These are phyloP conservation scores for Parazoanthus swiftii DNA, from an alignment of 92 coral and sea anemone species.

Conservation along the genomic window DNA sequence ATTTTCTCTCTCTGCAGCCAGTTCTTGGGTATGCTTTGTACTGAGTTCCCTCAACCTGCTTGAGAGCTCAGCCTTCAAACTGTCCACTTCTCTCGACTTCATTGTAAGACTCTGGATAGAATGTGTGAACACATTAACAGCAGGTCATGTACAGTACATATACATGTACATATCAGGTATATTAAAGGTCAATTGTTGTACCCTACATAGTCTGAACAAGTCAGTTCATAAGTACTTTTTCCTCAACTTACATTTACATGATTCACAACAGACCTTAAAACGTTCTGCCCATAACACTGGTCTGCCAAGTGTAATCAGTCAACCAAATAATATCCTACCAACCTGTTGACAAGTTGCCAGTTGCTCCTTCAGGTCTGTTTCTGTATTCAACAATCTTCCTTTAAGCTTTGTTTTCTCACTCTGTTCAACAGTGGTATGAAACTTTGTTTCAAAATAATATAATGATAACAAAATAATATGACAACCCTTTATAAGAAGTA, in stretches of 20 bases:
- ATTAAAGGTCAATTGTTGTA: background rate
- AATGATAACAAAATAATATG: no score
- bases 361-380: constrained; percentile 71
- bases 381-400: constrained; percentile 65
- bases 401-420: constrained; percentile 75
- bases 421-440: constrained; percentile 36
- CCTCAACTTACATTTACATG: background rate
- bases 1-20: constrained; percentile 87
- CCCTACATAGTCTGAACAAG: background rate
- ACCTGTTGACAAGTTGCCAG: constrained; percentile 90
- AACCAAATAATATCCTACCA: background rate
- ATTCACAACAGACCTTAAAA: background rate
- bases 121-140: background rate
- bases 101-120: constrained; percentile 63
- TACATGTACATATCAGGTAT: no score
- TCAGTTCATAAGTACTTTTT: no score
- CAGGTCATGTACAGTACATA: background rate
- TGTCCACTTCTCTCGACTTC: constrained; percentile 72
- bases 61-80: constrained; percentile 74
- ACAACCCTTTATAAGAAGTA: no score
- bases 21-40: constrained; percentile 86
- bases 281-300: background rate
- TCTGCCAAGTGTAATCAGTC: background rate
- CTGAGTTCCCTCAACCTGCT: constrained; percentile 72
- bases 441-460: background rate